phyloP scores from a whole-genome alignment of 2,797 vertebrate species.

The Alcedo atthis region DNA sequence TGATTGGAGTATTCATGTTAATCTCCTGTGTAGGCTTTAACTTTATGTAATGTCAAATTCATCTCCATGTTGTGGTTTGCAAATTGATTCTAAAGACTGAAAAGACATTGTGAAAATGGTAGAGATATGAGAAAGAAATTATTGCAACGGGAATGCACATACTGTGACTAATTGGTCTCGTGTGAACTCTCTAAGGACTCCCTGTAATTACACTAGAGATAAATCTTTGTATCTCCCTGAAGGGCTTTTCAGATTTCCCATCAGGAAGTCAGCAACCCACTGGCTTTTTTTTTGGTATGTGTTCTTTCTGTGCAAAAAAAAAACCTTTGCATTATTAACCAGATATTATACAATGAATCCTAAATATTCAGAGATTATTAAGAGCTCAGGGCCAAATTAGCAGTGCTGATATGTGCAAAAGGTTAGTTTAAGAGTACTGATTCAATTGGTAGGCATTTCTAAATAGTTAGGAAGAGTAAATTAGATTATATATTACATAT shows the following conservation, averaged over 20 bases:
- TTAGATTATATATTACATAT: background rate
- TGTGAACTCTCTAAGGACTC: background rate
- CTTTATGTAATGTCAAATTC: background rate
- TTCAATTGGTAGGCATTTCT: background rate
- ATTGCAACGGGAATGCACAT: background rate
- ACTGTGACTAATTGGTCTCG: slow-evolving; percentile 11
- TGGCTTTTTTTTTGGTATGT: background rate
- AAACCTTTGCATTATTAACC: background rate
- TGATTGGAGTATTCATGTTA: background rate
- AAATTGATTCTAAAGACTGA: background rate
- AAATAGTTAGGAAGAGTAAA: background rate
- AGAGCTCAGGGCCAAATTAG: background rate
- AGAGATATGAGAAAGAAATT: background rate
- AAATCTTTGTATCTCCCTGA: background rate
- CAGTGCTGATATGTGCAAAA: background rate
- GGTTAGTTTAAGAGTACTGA: background rate
- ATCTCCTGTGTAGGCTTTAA: background rate
- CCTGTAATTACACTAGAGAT: background rate
- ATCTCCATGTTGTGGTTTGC: background rate
- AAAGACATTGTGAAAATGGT: background rate
- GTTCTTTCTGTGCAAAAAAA: background rate
- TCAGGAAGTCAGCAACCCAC: background rate
- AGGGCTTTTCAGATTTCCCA: background rate
- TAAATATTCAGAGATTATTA: background rate
- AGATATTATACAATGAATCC: background rate